Percentiles rank a stretch among this genome's conserved stretches.
phyloP scores from a whole-genome alignment of 2,113 vertebrate genomes.

The Rhizomys pruinosus region DNA sequence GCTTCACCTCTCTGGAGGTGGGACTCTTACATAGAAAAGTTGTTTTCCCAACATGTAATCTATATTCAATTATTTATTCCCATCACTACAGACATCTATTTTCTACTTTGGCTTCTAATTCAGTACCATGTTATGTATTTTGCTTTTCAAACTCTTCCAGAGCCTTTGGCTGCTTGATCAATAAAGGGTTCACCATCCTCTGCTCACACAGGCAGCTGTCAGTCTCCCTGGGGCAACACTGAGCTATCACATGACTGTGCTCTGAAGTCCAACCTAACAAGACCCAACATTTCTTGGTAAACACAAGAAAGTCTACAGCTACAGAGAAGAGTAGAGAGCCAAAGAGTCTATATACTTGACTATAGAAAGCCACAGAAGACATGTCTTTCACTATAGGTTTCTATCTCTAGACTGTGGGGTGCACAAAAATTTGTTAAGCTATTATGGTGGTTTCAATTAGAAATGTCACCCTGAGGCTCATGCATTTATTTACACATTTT shows the following conservation, averaged over 20 bases:
- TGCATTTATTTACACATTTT: too few relatives aligned
- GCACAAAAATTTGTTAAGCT: not conserved
- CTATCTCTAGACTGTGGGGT: not conserved
- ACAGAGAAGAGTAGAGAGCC: fast-evolving
- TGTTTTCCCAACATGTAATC: not conserved
- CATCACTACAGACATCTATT: not conserved
- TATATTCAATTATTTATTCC: not conserved
- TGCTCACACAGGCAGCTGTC: not conserved
- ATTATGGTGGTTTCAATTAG: too few relatives aligned
- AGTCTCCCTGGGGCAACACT: too few relatives aligned
- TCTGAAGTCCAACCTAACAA: not conserved
- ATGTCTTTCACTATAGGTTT: not conserved
- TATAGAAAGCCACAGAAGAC: not conserved
- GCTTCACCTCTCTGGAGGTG: not conserved
- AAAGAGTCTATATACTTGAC: not conserved
- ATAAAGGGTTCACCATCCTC: not conserved
- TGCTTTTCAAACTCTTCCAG: not conserved
- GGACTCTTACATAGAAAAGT: not conserved
- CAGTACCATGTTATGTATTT: not conserved
- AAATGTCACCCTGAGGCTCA: too few relatives aligned
- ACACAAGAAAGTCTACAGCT: not conserved
- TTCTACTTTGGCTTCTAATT: not conserved
- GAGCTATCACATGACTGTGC: not conserved
- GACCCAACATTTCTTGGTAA: not conserved
- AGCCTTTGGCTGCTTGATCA: not conserved